Evolutionary conservation across 1,140 invertebrate species (phyloP).

Genomic region (Bradynema listronoti): DNA sequence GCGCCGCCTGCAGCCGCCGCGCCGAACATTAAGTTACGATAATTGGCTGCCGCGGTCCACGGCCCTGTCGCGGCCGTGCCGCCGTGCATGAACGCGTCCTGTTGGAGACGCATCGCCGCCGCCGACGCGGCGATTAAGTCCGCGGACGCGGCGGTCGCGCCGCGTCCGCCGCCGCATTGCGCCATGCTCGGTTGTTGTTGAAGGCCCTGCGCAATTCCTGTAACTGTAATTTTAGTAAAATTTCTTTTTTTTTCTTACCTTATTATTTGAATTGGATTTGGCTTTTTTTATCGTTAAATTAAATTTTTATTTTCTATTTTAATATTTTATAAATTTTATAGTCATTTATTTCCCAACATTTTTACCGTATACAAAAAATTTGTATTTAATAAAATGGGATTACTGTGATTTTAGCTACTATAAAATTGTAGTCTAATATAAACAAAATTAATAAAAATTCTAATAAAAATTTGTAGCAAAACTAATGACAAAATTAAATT

Average conservation of each 20-base stretch:
- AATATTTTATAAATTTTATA: neutral
- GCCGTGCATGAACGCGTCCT: constrained; percentile 7
- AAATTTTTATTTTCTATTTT: neutral
- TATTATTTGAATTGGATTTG: neutral
- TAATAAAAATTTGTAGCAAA: too few relatives aligned
- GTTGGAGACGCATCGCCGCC: neutral
- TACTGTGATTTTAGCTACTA: too few relatives aligned
- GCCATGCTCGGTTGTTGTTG: constrained; percentile 43
- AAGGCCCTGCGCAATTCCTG: constrained; percentile 50
- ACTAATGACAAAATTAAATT: too few relatives aligned
- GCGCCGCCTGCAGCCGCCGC: too few relatives aligned
- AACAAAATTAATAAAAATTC: too few relatives aligned
- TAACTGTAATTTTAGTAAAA: constrained; percentile 19
- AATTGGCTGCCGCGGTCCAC: constrained; percentile 5
- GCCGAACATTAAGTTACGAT: too few relatives aligned
- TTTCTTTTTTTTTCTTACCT: too few relatives aligned
- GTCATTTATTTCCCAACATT: neutral
- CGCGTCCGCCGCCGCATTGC: constrained; percentile 8
- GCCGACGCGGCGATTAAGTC: constrained; percentile 7
- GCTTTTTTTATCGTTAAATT: neutral
- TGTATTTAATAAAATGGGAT: neutral
- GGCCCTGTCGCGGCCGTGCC: neutral
- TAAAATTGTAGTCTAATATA: too few relatives aligned
- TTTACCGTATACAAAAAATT: neutral
- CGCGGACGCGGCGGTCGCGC: constrained; percentile 2